Base-by-base conservation (phyloP, 37 sponge, comb jelly and placozoan genomes). In the Hexactinellida sp. region DNA sequence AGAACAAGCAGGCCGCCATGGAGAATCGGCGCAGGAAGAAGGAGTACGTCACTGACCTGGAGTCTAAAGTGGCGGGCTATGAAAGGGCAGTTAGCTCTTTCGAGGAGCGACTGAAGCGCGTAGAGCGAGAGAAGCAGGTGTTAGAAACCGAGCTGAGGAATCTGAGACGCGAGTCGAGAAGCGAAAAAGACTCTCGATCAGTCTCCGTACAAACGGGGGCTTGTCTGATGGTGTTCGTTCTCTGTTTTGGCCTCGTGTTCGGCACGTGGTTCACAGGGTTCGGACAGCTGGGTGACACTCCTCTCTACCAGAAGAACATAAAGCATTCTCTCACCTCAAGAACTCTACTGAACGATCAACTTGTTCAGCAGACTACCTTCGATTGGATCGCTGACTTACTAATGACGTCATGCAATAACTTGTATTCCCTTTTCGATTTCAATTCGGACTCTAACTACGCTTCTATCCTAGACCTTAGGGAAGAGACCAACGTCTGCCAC, bases 1-100 rank as follows among this genome's bases (percentile, higher is more conserved):
- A 63, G 76, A 63, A 63, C 76, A 63, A 63, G 34, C 76, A 63
- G 34, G 76, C 76, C 13, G 76, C 76, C 34, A 63, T 63, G 76
- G 76, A 63, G 76, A 63, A 63, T n/a, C 76, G 76, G 5, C 21
- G 76, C 3, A 10, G 76, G 76, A 63, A 63, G 30, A 63, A 63
- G 76, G 76, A 63, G 34, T 63, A 63, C 30, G 76, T 63, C 19
- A 63, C 19, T 63, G 76, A 63, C 32, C 76, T 63, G 5, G 76
- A 63, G 34, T 21, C 21, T 7, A 63, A 63, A n/a, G 21, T 63
- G 13, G 76, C 30, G 5, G 76, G 13, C 34, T 63, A 32, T 63
- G 76, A 63, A 23, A 63, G 13, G 76, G 5, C 5, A n/a, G 76
- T 63, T 7, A 63, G 76, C 13, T 63, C 76, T n/a, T 28, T 63